phyloP scores from a whole-genome alignment of 2,113 vertebrate species.

The Mesoclemmys tuberculata region DNA sequence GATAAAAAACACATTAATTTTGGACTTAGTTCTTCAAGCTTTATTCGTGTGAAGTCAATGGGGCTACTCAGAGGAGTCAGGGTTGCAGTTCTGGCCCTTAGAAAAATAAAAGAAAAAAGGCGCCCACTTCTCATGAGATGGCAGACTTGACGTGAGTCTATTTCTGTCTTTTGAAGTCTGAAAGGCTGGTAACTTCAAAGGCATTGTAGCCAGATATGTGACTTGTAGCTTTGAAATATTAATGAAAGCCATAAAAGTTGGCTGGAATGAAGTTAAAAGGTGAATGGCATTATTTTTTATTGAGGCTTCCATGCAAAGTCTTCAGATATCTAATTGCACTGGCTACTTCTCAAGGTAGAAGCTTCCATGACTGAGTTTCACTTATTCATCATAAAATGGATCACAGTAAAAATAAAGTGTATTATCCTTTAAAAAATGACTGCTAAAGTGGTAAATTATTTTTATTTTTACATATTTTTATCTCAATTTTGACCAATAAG shows the following conservation, averaged over 20 bases:
- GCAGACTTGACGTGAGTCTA: background rate
- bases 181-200: background rate
- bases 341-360: background rate
- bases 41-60: background rate
- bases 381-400: background rate
- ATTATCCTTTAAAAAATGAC: background rate
- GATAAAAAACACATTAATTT: fast-evolving
- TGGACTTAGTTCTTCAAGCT: background rate
- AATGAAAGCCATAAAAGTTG: background rate
- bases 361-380: background rate
- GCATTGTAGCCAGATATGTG: background rate
- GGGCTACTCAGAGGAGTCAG: background rate
- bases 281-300: background rate
- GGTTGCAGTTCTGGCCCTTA: background rate
- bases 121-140: background rate
- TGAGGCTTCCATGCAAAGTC: background rate
- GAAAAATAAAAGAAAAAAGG: background rate
- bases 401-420: background rate
- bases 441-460: background rate
- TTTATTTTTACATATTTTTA: background rate
- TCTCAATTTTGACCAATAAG: background rate
- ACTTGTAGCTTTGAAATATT: background rate
- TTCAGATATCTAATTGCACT: background rate
- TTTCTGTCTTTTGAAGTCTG: background rate
- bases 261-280: background rate